Conservation (phyloP, 37 sponge, comb jelly and placozoan species). For the Aphrocallistes beatrix region DNA sequence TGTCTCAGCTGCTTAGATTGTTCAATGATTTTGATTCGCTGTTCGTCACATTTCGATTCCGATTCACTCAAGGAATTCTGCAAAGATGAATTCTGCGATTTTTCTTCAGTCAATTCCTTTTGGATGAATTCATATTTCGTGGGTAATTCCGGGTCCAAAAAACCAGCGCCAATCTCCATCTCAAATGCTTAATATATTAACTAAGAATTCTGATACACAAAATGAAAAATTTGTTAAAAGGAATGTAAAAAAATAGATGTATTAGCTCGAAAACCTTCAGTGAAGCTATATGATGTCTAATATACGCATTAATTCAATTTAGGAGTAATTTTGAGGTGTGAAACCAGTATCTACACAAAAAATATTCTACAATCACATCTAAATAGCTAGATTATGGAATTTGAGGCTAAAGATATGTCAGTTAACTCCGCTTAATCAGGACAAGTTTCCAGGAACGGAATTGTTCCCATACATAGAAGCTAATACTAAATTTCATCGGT, state of each 20-base stretch:
- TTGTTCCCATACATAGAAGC: not conserved
- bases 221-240: too few relatives aligned
- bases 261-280: too few relatives aligned
- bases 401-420: not conserved
- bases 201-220: too few relatives aligned
- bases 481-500: too few relatives aligned
- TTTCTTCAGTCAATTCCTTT: not conserved
- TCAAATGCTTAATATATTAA: too few relatives aligned
- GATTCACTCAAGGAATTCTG: not conserved
- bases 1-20: not conserved
- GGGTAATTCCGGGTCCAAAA: not conserved
- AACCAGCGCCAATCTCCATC: constrained; percentile 5
- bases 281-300: too few relatives aligned
- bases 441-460: not conserved
- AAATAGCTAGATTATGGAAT: not conserved
- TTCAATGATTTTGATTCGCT: not conserved
- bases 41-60: not conserved
- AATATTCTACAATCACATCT: not conserved
- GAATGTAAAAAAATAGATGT: too few relatives aligned
- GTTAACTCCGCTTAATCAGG: not conserved
- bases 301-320: too few relatives aligned
- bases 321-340: too few relatives aligned
- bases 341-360: too few relatives aligned
- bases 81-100: not conserved
- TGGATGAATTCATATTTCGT: not conserved